These are phyloP conservation scores for Zoroaster sp. DNA, from an alignment of 53 echinoderm and acorn worm species.

Conservation along the genomic window DNA sequence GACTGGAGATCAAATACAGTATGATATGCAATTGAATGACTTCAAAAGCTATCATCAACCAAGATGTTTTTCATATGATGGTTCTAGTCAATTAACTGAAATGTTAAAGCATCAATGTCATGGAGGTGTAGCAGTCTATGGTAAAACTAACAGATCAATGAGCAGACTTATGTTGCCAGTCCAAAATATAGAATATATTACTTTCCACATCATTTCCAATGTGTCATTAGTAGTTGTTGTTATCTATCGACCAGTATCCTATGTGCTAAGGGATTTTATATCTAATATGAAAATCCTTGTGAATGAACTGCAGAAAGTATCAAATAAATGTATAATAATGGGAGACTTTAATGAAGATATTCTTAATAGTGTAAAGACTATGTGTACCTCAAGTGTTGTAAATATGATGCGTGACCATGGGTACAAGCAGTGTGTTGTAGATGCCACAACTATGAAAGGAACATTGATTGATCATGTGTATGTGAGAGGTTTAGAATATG, in stretches of 20 bases:
- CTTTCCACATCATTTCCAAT: not conserved
- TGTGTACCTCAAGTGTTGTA: not conserved
- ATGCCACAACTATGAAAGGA: constrained; percentile 23
- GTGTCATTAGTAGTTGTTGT: not conserved
- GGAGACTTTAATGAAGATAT: constrained; percentile 11
- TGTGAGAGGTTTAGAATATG: not conserved
- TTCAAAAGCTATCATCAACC: constrained; percentile 4
- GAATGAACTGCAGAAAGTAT: not conserved
- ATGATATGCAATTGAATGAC: not conserved
- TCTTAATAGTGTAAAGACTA: not conserved
- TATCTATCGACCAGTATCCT: not conserved
- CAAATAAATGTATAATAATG: not conserved
- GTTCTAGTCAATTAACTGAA: not conserved
- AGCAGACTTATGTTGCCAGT: not conserved
- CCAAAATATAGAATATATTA: not conserved
- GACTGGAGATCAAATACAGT: not conserved
- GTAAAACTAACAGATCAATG: not conserved
- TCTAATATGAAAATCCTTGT: not conserved
- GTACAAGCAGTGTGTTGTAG: not conserved
- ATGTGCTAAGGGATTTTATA: not conserved
- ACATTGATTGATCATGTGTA: constrained; percentile 62
- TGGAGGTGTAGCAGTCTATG: constrained; percentile 7
- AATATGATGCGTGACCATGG: not conserved
- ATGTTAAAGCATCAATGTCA: not conserved
- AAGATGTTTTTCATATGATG: not conserved